A percentile compares a stretch with the other conserved stretches of the same genome.
Evolutionary conservation across 2,113 vertebrate genomes (phyloP).

Genomic region (Oryctolagus cuniculus): DNA sequence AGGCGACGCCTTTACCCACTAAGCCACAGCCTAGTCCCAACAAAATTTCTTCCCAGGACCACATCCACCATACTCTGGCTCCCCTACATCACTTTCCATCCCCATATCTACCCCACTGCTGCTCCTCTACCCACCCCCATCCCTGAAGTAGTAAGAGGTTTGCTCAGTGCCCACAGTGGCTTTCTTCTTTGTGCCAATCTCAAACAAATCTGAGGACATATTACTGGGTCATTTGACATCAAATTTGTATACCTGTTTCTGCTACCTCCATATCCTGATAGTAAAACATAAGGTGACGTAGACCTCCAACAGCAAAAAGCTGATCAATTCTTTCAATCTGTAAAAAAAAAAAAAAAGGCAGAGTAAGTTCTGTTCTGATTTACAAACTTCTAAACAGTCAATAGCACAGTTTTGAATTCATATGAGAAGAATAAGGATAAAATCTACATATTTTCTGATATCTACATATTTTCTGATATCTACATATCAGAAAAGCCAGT

Average conservation of each 20-base stretch:
- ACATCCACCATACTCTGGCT: rapidly evolving
- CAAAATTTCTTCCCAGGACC: no score
- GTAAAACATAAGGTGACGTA: conserved; percentile 94
- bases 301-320: conserved; percentile 92
- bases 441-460: no score
- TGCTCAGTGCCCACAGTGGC: neutral
- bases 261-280: conserved; percentile 91
- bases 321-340: conserved; percentile 95
- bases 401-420: neutral
- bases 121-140: no score
- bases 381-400: neutral
- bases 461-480: no score
- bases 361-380: neutral
- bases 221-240: neutral
- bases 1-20: no score
- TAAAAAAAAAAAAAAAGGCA: conserved; percentile 66
- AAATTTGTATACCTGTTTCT: conserved; percentile 89
- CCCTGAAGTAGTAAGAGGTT: neutral
- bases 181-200: neutral
- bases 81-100: neutral
- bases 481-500: neutral
- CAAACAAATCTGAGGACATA: neutral
- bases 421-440: neutral
- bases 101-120: no score
- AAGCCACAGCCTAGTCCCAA: neutral